A percentile compares a stretch with the other conserved stretches of the same genome.
Evolutionary conservation across 2,113 vertebrate species (phyloP).

Genomic region (Brevimyrus niger): DNA sequence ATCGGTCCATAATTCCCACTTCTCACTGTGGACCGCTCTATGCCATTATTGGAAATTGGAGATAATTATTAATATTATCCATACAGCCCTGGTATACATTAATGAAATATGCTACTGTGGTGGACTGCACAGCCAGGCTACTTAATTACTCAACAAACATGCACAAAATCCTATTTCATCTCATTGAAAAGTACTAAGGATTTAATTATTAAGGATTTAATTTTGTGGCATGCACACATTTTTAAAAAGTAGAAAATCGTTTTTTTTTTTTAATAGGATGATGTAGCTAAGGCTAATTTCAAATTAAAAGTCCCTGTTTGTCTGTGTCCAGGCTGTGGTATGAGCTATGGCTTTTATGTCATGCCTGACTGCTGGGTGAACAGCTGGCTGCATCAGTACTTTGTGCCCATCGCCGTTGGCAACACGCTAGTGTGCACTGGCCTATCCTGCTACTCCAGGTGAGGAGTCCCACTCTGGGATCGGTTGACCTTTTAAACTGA

Average conservation of each 20-base stretch:
- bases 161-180: background rate
- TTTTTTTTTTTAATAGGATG: background rate
- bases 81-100: background rate
- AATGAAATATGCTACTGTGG: background rate
- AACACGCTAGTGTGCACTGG: slow-evolving; percentile 73
- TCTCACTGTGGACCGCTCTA: background rate
- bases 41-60: background rate
- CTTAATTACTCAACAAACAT: slow-evolving; percentile 9
- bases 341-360: slow-evolving; percentile 65
- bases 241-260: background rate
- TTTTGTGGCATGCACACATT: background rate
- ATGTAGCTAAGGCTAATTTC: background rate
- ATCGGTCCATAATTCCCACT: background rate
- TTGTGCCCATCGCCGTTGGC: slow-evolving; percentile 63
- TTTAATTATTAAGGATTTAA: background rate
- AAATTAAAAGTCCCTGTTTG: background rate
- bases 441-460: slow-evolving; percentile 79
- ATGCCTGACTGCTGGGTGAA: slow-evolving; percentile 72
- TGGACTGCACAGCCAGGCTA: background rate
- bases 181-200: background rate
- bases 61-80: background rate
- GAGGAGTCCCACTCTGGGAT: background rate
- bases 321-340: slow-evolving; percentile 62
- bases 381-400: slow-evolving; percentile 59
- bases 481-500: background rate